Evolutionary conservation across 1,140 invertebrate species (phyloP), one percentile per base, ranked within the genome.

Genomic region (Trypoxylus dichotomus): DNA sequence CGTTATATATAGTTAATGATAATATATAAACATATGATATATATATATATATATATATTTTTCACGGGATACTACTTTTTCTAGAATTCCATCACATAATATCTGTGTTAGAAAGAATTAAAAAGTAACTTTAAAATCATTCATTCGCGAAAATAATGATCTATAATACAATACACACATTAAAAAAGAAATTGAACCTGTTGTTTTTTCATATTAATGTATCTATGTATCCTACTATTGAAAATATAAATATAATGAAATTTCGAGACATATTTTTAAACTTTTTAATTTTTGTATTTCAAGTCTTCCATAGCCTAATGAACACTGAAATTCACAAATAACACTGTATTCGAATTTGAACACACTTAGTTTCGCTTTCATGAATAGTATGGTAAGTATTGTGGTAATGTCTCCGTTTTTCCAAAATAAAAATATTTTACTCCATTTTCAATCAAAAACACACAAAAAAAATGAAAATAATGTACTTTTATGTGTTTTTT

Each of bases 131-230:
- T 42, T 42, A 11, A 42, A 42, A 42, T 11, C 41, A 42, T 42
- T 42, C 5, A 42, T 5, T 42, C 11, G 5, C 5, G 41, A 42
- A 42, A 42, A 5, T 42, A 6, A 42, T 42, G 5, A 42, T 7
- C n/a, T 58, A n/a, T 5, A n/a, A 58, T 15, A 6, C 54, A 58
- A 58, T n/a, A n/a, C n/a, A n/a, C n/a, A n/a, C n/a, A 58, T n/a
- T n/a, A n/a, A n/a, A 58, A 25, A n/a, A 80, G 79, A 79, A 80
- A 81, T 79, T 78, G 78, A 80, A 81, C 81, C 80, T 81, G 80
- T 82, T 81, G 81, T 82, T 82, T 82, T 82, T 81, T 82, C 80
- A 82, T 82, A 82, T 82, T 81, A 82, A 82, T 80, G 81, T 81
- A 82, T 82, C 79, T 82, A 80, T 81, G 80, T 82, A 82, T 81